Base-by-base conservation (phyloP, 1,140 invertebrate species). In the Thaumatotibia leucotreta region DNA sequence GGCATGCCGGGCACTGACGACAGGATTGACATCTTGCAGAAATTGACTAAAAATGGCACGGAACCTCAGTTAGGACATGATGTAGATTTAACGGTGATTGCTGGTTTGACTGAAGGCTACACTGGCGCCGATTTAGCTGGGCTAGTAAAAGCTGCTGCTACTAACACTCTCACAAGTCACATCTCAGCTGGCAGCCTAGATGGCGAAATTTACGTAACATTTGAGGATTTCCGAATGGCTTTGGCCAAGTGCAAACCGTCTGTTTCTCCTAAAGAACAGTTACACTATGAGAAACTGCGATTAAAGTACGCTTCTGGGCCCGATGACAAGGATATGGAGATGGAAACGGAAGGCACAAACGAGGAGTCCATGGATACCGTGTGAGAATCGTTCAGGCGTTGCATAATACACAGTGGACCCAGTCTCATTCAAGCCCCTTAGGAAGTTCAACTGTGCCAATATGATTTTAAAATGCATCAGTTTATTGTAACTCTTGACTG, bases 51-150 rank as follows among this genome's bases (percentile, higher is more conserved):
- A 94, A 94, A 95, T 80, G 96, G 96, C 22, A 97, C 94, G 0
- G 94, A 92, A 79, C 97, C 97, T 3, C 91, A 91, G 75, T 84
- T 99, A 58, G 92, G 93, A 0, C 87, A 92, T 1, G 97, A 98
- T 89, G 96, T 99, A 0, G 91, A 96, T 79, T 89, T 99, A 23
- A 90, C 95, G 65, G 91, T 92, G 24, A 91, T 99, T 39, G 95
- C 96, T 45, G 83, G 80, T 2, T 82, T 94, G 52, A 97, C 96
- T 65, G 93, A 96, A 32, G 95, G 96, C 27, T 98, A 95, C 73
- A 97, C 97, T 1, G 98, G 98, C 63, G 98, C 98, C 11, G 98
- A 99, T 93, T 91, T 99, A 32, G 95, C 96, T 14, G 96, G 97
- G 22, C 65, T 91, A 27, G 83, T 91, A 0, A 93, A 95, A 73